A percentile compares a stretch with the other conserved stretches of the same genome.
Conservation (phyloP, 92 coral and sea anemone species). For the Anthopleura xanthogrammica region DNA sequence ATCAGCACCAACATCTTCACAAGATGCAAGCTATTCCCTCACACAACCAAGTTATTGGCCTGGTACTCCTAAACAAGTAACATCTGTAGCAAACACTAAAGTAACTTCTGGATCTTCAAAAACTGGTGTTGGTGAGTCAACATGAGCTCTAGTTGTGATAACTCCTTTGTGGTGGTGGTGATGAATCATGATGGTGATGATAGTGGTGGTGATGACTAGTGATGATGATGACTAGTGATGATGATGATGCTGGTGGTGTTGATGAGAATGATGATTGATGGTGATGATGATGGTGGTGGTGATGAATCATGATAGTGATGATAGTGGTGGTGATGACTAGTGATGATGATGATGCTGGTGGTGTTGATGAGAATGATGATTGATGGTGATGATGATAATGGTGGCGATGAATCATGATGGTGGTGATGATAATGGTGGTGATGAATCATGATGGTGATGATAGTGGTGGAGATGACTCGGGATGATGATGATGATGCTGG, state of each 20-base stretch:
- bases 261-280: not conserved
- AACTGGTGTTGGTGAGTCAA: slow-evolving; percentile 4
- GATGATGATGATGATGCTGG: not conserved
- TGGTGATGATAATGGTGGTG: not conserved
- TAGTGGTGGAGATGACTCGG: not conserved
- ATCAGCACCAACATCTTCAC: not conserved
- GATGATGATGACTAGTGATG: no score
- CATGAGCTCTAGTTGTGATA: not conserved
- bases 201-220: no score
- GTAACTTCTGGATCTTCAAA: slow-evolving; percentile 9
- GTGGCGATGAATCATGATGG: not conserved
- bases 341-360: not conserved
- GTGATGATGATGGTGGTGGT: no score
- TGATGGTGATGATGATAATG: not conserved
- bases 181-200: no score
- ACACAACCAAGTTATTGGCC: not conserved
- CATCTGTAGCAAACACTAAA: slow-evolving; percentile 3
- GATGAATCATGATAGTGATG: no score
- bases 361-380: not conserved
- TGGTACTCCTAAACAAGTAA: not conserved
- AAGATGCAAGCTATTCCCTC: not conserved
- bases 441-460: slow-evolving; percentile 1
- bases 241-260: no score
- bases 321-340: not conserved
- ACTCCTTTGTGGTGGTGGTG: no score